Evolutionary conservation across 2,797 vertebrate species (phyloP).

Genomic region (Synaphobranchus kaupii): DNA sequence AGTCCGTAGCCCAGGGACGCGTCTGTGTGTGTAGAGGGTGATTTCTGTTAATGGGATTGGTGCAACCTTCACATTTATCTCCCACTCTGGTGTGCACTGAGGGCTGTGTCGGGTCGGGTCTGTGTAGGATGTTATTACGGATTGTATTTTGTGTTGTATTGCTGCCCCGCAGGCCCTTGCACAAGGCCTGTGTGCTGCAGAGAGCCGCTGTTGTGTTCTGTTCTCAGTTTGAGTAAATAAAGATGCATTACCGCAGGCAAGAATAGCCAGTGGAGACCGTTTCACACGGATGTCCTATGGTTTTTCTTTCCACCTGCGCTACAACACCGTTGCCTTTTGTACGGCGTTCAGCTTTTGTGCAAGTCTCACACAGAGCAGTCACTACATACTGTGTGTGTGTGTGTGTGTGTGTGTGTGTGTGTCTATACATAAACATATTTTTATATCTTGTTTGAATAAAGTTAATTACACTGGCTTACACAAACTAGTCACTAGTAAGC

Average conservation of each 20-base stretch:
- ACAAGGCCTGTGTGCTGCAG: not conserved
- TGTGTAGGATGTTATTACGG: not conserved
- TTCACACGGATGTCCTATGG: not conserved
- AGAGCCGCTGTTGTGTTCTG: not conserved
- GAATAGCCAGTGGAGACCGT: not conserved
- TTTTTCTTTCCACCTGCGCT: not conserved
- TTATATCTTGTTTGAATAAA: too few species aligned
- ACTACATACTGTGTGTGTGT: too few species aligned
- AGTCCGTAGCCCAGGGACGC: not conserved
- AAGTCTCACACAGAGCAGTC: not conserved
- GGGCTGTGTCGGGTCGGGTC: not conserved
- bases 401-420: too few species aligned
- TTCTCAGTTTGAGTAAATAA: not conserved
- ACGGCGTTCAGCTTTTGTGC: not conserved
- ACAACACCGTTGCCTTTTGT: not conserved
- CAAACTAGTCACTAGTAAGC: too few species aligned
- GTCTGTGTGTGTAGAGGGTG: not conserved
- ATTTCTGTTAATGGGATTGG: not conserved
- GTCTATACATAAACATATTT: too few species aligned
- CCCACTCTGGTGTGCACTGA: not conserved
- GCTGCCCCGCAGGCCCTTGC: not conserved
- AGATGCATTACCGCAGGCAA: not conserved
- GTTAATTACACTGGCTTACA: too few species aligned
- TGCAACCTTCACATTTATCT: not conserved
- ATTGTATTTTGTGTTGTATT: not conserved